Evolutionary conservation across 2,888 invertebrate genomes (phyloP), one percentile per base, ranked within the genome.

Genomic region (Apotomis betuletana): DNA sequence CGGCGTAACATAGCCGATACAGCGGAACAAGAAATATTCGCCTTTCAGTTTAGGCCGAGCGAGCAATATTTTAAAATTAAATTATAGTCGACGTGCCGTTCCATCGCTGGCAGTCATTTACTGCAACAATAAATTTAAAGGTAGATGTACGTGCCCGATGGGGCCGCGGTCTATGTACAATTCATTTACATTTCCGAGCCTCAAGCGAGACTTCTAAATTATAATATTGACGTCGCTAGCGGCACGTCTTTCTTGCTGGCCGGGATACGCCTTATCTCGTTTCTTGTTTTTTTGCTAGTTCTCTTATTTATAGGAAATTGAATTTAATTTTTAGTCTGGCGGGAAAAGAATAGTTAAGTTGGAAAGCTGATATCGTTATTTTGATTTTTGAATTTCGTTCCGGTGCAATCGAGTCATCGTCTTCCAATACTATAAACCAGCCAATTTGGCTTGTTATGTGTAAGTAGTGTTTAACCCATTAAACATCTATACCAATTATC

Each of bases 1-100:
- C 55, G 65, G 51, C 15, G 67, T 61, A 55, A 51, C 61, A 36
- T 44, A 69, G 49, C 67, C 60, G 65, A 67, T 67, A 72, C 58
- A 58, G 62, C 58, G 36, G 62, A 67, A 61, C 60, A 71, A 72
- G 72, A 67, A 72, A 72, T 65, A 70, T 62, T 62, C 57, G 49
- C 67, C 55, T 52, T 67, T 63, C 67, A 59, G 58, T 58, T 72
- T 72, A 51, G 62, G 72, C 44, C 57, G 67, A 54, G 54, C 58
- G 61, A 46, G 67, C 72, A 58, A 72, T 72, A 72, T 72, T 68
- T 72, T 72, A 68, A 72, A 68, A 72, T 72, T 72, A 72, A 72
- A 72, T 72, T 72, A 67, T 72, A 63, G 72, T 62, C 57, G 67
- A 62, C 67, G 72, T 72, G 72, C 67, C 71, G 62, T 51, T 57